Evolutionary conservation across 2,797 vertebrate species (phyloP).

Genomic region (Alectoris magna): DNA sequence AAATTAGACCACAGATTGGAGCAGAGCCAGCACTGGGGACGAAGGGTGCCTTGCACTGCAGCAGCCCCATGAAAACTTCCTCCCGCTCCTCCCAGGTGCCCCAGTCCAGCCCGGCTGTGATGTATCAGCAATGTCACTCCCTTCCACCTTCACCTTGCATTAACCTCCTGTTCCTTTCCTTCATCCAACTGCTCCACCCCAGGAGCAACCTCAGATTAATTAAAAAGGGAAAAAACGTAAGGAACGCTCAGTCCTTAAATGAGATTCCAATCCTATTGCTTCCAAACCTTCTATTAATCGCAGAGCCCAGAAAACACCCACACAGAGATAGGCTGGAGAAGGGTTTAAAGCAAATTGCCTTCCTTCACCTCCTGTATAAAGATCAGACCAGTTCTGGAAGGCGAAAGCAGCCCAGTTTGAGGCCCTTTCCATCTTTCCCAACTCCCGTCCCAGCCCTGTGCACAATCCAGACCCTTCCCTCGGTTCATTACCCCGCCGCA

Average conservation of each 20-base stretch:
- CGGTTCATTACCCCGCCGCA: background rate
- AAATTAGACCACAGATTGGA: fast-evolving
- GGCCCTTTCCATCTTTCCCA: background rate
- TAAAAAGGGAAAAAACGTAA: slow-evolving; percentile 28
- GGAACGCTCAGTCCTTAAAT: background rate
- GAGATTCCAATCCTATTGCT: slow-evolving; percentile 46
- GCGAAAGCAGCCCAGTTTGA: slow-evolving; percentile 3
- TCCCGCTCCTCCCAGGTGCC: background rate
- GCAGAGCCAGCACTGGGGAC: fast-evolving
- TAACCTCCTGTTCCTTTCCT: slow-evolving; percentile 58
- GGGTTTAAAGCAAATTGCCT: slow-evolving; percentile 60
- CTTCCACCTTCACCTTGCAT: slow-evolving; percentile 56
- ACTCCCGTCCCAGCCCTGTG: background rate
- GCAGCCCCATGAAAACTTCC: background rate
- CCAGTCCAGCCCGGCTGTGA: too few species aligned
- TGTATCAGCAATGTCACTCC: background rate
- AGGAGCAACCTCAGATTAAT: slow-evolving; percentile 56
- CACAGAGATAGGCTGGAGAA: slow-evolving; percentile 40
- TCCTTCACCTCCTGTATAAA: slow-evolving; percentile 38
- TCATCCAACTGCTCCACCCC: background rate
- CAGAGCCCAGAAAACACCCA: slow-evolving; percentile 63
- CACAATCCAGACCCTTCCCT: background rate
- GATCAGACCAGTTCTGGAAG: background rate
- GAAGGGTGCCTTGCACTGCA: background rate
- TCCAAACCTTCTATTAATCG: slow-evolving; percentile 50